Evolutionary conservation across 2,888 invertebrate species (phyloP).

Genomic region (Orthosia incerta): DNA sequence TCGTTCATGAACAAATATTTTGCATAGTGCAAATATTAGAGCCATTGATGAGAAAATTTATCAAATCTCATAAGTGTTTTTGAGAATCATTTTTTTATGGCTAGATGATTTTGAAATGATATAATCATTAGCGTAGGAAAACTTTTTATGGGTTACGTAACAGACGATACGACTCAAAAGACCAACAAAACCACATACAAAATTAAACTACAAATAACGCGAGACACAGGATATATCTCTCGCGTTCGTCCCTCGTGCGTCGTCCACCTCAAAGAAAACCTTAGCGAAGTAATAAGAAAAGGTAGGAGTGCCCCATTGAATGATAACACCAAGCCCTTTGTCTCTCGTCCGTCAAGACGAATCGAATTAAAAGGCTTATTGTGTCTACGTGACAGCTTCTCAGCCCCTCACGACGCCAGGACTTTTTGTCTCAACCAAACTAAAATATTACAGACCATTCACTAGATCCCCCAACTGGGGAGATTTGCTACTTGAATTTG

Average conservation of each 20-base stretch:
- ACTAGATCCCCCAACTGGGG: slow-evolving; percentile 84
- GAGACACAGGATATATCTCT: slow-evolving; percentile 61
- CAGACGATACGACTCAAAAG: not conserved
- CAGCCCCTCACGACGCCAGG: slow-evolving; percentile 78
- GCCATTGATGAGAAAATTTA: not conserved
- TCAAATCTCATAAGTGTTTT: too few species aligned
- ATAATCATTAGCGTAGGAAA: not conserved
- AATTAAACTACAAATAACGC: slow-evolving; percentile 9
- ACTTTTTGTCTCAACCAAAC: slow-evolving; percentile 90
- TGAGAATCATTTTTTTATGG: too few species aligned
- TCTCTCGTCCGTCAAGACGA: slow-evolving; percentile 90
- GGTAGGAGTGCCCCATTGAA: slow-evolving; percentile 91
- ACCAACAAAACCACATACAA: not conserved
- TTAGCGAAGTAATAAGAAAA: slow-evolving; percentile 90
- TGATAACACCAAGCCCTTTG: slow-evolving; percentile 90
- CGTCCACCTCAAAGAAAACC: slow-evolving; percentile 86
- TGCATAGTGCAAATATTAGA: not conserved
- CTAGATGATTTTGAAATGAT: too few species aligned
- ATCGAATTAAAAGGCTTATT: slow-evolving; percentile 91
- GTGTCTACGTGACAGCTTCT: slow-evolving; percentile 90
- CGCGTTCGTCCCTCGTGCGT: slow-evolving; percentile 70
- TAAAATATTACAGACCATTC: slow-evolving; percentile 91
- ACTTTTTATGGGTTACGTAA: not conserved
- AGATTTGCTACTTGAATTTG: slow-evolving; percentile 90
- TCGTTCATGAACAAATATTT: not conserved